phyloP scores from a whole-genome alignment of 2,113 vertebrate genomes.

The Oenanthe melanoleuca region DNA sequence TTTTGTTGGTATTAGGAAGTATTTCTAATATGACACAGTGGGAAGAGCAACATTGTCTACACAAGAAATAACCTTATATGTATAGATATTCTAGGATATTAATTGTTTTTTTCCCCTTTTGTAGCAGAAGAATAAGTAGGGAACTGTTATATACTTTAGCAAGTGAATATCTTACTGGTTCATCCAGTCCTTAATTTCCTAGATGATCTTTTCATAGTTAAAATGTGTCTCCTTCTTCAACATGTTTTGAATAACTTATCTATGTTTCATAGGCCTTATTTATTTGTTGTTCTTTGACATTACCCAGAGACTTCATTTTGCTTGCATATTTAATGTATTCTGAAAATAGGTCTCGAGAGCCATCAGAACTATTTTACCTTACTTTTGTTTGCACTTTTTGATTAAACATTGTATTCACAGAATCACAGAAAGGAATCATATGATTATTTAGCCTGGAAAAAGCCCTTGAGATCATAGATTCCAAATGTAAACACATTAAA shows the following conservation, averaged over 20 bases:
- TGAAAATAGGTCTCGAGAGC: neutral
- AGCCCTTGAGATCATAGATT: neutral
- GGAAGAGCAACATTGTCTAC: neutral
- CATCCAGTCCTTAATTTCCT: neutral
- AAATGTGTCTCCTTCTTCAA: neutral
- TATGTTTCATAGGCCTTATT: neutral
- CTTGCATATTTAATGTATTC: neutral
- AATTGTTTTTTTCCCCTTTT: neutral
- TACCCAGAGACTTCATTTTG: neutral
- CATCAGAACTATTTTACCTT: neutral
- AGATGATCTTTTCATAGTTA: neutral
- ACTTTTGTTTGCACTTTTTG: neutral
- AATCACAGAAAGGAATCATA: neutral
- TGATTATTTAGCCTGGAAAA: neutral
- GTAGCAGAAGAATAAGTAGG: neutral
- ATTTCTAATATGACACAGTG: neutral
- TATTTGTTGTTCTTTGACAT: neutral
- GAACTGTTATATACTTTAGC: neutral
- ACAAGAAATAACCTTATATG: neutral
- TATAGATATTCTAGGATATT: neutral
- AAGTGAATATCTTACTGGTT: neutral
- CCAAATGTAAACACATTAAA: neutral
- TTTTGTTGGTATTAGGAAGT: neutral
- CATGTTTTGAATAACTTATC: neutral
- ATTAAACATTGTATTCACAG: neutral